phyloP scores from a whole-genome alignment of 2,797 vertebrate genomes.

The Acomys russatus region DNA sequence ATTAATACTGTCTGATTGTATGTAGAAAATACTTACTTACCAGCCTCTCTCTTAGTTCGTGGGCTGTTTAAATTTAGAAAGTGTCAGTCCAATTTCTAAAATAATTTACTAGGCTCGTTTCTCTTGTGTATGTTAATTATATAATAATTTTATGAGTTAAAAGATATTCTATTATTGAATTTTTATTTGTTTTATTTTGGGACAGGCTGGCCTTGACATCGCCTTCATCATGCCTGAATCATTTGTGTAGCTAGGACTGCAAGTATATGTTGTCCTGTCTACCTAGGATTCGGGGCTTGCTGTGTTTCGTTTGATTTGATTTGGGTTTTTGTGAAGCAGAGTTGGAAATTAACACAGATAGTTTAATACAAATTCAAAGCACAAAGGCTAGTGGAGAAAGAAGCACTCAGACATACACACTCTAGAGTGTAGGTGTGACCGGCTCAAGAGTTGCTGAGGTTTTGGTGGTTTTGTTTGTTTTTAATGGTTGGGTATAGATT shows the following conservation, averaged over 20 bases:
- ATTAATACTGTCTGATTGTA: not conserved
- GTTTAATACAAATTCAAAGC: not conserved
- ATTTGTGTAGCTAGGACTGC: not conserved
- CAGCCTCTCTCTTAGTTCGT: not conserved
- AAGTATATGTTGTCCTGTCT: not conserved
- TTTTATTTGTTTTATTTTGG: not conserved
- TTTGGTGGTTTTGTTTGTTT: not conserved
- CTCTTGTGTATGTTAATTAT: not conserved
- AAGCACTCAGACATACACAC: not conserved
- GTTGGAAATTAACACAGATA: not conserved
- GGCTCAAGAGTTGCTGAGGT: not conserved
- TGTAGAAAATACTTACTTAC: not conserved
- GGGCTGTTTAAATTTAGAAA: slow-evolving; percentile 19
- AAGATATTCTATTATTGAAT: not conserved
- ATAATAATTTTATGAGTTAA: slow-evolving; percentile 40
- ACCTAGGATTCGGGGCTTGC: not conserved
- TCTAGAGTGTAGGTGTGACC: not conserved
- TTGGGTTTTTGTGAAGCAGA: not conserved
- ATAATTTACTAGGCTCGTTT: not conserved
- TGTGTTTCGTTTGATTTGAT: not conserved
- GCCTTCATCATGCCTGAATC: not conserved
- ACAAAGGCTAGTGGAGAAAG: not conserved
- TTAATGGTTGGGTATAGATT: not conserved
- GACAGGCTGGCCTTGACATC: not conserved
- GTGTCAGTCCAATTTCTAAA: slow-evolving; percentile 35